Evolutionary conservation across 2,797 vertebrate species (phyloP).

Genomic region (Enteromius afrohamiltoni): DNA sequence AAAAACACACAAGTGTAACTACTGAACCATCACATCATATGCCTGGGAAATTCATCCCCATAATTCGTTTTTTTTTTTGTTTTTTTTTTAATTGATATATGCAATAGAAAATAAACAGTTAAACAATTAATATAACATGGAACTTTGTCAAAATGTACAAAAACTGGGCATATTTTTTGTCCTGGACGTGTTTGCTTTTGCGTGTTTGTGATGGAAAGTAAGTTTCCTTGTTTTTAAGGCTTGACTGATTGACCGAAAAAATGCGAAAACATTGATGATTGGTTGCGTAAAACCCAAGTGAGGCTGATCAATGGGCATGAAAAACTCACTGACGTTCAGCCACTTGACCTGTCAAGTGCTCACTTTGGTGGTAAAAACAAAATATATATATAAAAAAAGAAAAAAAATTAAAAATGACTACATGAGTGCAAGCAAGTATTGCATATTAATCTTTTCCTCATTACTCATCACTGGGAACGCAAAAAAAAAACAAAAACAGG

Average conservation of each 20-base stretch:
- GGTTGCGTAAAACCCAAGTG: slow-evolving; percentile 67
- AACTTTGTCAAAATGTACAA: slow-evolving; percentile 89
- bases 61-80: slow-evolving; percentile 62
- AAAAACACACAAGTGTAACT: slow-evolving; percentile 86
- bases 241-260: slow-evolving; percentile 85
- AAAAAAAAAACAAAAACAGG: slow-evolving; percentile 69
- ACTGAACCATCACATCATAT: slow-evolving; percentile 87
- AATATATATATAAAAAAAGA: slow-evolving; percentile 71
- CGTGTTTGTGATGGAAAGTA: slow-evolving; percentile 84
- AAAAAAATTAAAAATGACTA: slow-evolving; percentile 80
- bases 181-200: slow-evolving; percentile 83
- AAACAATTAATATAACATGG: slow-evolving; percentile 89
- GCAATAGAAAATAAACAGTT: slow-evolving; percentile 87
- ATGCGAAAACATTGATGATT: slow-evolving; percentile 58
- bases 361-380: slow-evolving; percentile 90
- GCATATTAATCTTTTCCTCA: slow-evolving; percentile 86
- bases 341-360: slow-evolving; percentile 84
- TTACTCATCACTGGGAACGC: slow-evolving; percentile 77
- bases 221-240: slow-evolving; percentile 87
- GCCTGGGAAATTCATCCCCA: slow-evolving; percentile 84
- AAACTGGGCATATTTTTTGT: slow-evolving; percentile 84
- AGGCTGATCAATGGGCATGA: slow-evolving; percentile 68
- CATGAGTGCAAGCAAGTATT: slow-evolving; percentile 95
- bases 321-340: slow-evolving; percentile 72
- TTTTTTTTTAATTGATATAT: slow-evolving; percentile 68